Evolutionary conservation across 2,797 vertebrate species (phyloP).

Genomic region (Sternarchorhynchus goeldii): DNA sequence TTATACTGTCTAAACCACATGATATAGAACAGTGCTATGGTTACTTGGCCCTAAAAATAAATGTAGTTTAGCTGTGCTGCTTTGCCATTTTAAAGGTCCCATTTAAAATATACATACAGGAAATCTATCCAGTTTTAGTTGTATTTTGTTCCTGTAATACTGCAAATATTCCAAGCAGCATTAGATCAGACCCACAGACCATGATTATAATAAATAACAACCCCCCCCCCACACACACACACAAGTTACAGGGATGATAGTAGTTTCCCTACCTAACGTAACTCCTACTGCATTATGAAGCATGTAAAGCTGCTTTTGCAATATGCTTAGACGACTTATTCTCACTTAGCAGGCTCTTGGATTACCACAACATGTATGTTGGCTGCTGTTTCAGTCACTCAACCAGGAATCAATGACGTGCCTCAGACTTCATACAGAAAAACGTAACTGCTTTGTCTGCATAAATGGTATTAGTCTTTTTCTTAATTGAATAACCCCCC

Average conservation of each 20-base stretch:
- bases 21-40: conserved; percentile 39
- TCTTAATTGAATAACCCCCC: not conserved
- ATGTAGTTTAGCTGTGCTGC: conserved; percentile 32
- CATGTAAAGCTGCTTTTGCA: conserved; percentile 24
- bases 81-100: conserved; percentile 31
- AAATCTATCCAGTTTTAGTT: not conserved
- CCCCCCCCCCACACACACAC: not conserved
- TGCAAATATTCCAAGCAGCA: not conserved
- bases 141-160: not conserved
- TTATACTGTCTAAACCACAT: conserved; percentile 41
- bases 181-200: not conserved
- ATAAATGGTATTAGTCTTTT: too few species aligned
- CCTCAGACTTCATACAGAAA: not conserved
- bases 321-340: conserved; percentile 42
- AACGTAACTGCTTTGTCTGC: not conserved
- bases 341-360: conserved; percentile 32
- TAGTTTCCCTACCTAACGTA: not conserved
- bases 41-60: conserved; percentile 55
- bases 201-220: not conserved
- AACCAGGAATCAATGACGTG: not conserved
- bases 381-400: conserved; percentile 38
- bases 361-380: conserved; percentile 36
- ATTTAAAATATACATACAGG: conserved; percentile 23
- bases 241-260: not conserved
- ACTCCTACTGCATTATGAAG: not conserved